Evolutionary conservation across 1,140 invertebrate genomes (phyloP).

Genomic region (Brachionus sp.): DNA sequence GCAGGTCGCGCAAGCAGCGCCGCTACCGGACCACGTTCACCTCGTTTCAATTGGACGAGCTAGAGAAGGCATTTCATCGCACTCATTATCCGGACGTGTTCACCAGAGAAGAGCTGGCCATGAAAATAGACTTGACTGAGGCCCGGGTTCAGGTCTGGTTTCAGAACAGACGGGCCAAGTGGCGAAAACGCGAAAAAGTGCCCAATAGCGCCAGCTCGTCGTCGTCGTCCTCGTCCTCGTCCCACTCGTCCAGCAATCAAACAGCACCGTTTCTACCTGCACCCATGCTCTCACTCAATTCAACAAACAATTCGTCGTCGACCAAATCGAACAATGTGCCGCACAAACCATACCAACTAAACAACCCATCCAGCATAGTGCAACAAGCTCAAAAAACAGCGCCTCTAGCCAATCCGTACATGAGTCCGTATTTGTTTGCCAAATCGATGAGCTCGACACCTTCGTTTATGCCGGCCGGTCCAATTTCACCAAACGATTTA

Average conservation of each 20-base stretch:
- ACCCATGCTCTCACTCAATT: not conserved
- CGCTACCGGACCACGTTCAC: constrained; percentile 96
- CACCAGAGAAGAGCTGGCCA: constrained; percentile 84
- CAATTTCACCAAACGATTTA: not conserved
- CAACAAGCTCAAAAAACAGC: not conserved
- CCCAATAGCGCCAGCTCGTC: constrained; percentile 61
- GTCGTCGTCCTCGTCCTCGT: constrained; percentile 16
- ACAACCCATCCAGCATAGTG: not conserved
- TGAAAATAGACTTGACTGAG: constrained; percentile 91
- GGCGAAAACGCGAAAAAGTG: constrained; percentile 91
- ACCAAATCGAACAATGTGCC: not conserved
- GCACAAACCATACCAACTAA: not conserved
- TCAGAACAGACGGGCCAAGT: constrained; percentile 96
- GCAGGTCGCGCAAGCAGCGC: constrained; percentile 59
- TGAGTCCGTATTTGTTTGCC: not conserved
- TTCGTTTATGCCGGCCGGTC: not conserved
- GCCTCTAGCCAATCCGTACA: not conserved
- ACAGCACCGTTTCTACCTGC: not conserved
- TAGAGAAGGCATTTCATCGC: constrained; percentile 90
- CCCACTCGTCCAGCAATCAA: not conserved
- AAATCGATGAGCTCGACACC: not conserved
- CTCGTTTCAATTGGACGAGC: constrained; percentile 95
- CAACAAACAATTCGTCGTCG: not conserved
- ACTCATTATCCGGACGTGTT: constrained; percentile 99
- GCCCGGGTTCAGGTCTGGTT: constrained; percentile 99